A percentile compares a stretch with the other conserved stretches of the same genome.
Evolutionary conservation across 2,797 vertebrate genomes (phyloP).

Genomic region (Sebastes kiyomatsui): DNA sequence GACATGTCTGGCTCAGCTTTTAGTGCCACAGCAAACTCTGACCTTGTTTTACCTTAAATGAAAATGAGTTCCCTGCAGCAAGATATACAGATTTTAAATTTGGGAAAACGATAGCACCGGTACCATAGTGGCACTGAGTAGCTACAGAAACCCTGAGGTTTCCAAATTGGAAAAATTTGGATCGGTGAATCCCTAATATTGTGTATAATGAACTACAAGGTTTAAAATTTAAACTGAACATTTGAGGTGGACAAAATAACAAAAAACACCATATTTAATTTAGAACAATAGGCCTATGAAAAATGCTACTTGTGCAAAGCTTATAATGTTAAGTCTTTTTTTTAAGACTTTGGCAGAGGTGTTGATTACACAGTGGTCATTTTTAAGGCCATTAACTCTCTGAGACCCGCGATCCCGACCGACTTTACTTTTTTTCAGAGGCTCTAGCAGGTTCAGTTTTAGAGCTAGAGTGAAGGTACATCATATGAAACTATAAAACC

Average conservation of each 20-base stretch:
- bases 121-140: not conserved
- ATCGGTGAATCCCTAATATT: not conserved
- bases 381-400: not conserved
- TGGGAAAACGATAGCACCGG: not conserved
- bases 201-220: not conserved
- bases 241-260: constrained; percentile 13
- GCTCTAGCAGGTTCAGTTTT: no score
- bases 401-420: no score
- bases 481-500: no score
- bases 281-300: not conserved
- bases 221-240: not conserved
- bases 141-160: not conserved
- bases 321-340: not conserved
- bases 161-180: not conserved
- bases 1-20: not conserved
- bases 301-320: not conserved
- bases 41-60: not conserved
- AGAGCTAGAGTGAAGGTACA: no score
- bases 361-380: not conserved
- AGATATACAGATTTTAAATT: not conserved
- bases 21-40: not conserved
- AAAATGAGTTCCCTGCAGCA: not conserved
- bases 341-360: not conserved
- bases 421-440: no score
- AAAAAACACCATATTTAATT: not conserved